These are phyloP conservation scores for Cylloceria caligata DNA, from an alignment of 2,888 invertebrate genomes.

Conservation along the genomic window DNA sequence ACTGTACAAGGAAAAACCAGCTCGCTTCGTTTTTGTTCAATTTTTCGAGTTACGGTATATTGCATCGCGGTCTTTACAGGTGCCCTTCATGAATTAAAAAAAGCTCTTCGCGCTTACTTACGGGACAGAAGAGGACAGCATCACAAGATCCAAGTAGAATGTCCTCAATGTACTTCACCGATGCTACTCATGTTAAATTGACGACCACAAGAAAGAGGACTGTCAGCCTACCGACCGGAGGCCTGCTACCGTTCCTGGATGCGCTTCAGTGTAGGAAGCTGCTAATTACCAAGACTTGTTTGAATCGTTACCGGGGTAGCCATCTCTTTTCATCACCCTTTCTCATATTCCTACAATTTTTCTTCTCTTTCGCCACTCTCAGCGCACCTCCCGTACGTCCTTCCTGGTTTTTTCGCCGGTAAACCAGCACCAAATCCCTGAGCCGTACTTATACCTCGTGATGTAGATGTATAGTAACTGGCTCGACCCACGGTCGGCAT, in stretches of 20 bases:
- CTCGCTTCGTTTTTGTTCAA: background rate
- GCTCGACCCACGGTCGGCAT: conserved; percentile 63
- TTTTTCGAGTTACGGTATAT: background rate
- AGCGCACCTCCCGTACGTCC: conserved; percentile 18
- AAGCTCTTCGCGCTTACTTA: conserved; percentile 11
- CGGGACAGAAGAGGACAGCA: conserved; percentile 20
- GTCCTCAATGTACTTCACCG: conserved; percentile 44
- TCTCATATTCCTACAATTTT: conserved; percentile 48
- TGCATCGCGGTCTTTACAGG: background rate
- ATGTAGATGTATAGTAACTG: conserved; percentile 12
- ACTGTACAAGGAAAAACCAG: conserved; percentile 3
- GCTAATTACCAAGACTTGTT: conserved; percentile 79
- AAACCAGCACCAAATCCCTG: conserved; percentile 44
- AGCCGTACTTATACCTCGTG: conserved; percentile 27
- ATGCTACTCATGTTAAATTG: conserved; percentile 38
- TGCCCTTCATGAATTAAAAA: conserved; percentile 8
- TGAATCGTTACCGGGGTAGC: conserved; percentile 74
- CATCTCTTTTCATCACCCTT: conserved; percentile 67
- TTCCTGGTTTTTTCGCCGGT: conserved; percentile 43
- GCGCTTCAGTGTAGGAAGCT: conserved; percentile 71
- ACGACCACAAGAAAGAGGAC: conserved; percentile 49
- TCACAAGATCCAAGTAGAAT: conserved; percentile 35
- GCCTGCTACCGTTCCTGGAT: conserved; percentile 53
- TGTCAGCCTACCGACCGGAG: conserved; percentile 39
- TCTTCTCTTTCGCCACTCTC: conserved; percentile 28